Percentiles rank a stretch among this genome's conserved stretches.
Evolutionary conservation across 1,140 invertebrate species (phyloP).

Genomic region (Bradynema listronoti): DNA sequence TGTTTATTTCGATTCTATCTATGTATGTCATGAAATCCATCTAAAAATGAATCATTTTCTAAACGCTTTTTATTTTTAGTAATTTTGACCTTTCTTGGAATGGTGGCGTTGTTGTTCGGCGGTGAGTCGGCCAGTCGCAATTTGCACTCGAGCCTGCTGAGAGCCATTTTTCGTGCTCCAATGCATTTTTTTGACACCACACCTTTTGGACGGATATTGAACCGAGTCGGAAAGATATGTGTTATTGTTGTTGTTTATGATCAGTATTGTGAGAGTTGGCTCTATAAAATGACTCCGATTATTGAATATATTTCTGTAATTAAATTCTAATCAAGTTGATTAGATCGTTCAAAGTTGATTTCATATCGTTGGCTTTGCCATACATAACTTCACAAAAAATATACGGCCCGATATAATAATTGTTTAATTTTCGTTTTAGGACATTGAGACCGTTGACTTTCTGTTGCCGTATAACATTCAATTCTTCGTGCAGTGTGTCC

Average conservation of each 20-base stretch:
- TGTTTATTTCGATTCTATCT: too few relatives aligned
- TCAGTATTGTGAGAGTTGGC: too few relatives aligned
- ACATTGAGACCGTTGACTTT: slow-evolving; percentile 46
- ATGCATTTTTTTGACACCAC: slow-evolving; percentile 66
- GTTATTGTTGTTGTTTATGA: too few relatives aligned
- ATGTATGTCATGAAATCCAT: too few relatives aligned
- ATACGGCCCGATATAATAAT: too few relatives aligned
- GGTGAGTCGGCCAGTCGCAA: slow-evolving; percentile 65
- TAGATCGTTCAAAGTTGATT: slow-evolving; percentile 38
- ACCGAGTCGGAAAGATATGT: slow-evolving; percentile 71
- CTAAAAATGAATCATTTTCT: neutral
- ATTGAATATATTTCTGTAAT: too few relatives aligned
- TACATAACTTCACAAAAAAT: slow-evolving; percentile 3
- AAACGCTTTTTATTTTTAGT: too few relatives aligned
- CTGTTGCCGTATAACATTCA: slow-evolving; percentile 43
- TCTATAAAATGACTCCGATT: too few relatives aligned
- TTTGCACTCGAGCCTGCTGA: slow-evolving; percentile 72
- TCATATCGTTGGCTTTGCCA: slow-evolving; percentile 22
- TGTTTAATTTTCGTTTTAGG: slow-evolving; percentile 38
- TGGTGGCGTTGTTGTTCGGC: slow-evolving; percentile 44
- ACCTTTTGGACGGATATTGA: slow-evolving; percentile 70
- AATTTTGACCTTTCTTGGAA: slow-evolving; percentile 34
- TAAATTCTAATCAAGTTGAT: too few relatives aligned
- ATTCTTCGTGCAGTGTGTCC: slow-evolving; percentile 53
- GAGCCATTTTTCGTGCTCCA: slow-evolving; percentile 68